Percentiles rank a stretch among this genome's conserved stretches.
phyloP scores from a whole-genome alignment of 2,113 vertebrate genomes.

The Oreochromis niloticus region DNA sequence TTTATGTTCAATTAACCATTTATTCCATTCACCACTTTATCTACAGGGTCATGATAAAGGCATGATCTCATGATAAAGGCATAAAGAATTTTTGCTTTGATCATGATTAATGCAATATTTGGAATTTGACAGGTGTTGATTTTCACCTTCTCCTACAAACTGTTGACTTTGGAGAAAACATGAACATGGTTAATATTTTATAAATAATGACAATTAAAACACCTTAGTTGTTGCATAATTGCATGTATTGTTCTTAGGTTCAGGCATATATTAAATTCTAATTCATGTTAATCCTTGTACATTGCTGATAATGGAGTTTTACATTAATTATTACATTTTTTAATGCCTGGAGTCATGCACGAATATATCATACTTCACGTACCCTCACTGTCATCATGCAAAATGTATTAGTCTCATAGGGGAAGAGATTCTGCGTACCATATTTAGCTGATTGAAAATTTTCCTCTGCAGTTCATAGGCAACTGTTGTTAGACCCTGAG shows the following conservation, averaged over 20 bases:
- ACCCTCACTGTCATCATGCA: neutral
- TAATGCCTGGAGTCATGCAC: neutral
- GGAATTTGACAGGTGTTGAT: neutral
- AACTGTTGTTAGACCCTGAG: accelerated
- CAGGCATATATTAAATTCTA: neutral
- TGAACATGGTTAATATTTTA: accelerated
- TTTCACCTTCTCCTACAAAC: neutral
- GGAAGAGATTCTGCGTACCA: accelerated
- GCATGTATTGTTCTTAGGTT: neutral
- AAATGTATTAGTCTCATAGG: neutral
- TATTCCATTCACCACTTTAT: neutral
- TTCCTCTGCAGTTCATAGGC: neutral
- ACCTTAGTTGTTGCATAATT: neutral
- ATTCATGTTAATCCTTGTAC: neutral
- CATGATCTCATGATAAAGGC: neutral
- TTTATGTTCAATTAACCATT: neutral
- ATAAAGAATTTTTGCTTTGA: neutral
- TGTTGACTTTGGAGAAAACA: neutral
- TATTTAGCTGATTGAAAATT: neutral
- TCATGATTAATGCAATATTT: neutral
- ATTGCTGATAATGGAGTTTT: neutral
- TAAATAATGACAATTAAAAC: neutral
- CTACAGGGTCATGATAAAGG: accelerated
- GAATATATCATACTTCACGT: neutral
- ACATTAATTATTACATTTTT: neutral